Base-by-base conservation (phyloP, 1,140 invertebrate species). In the Lepidurus apus region DNA sequence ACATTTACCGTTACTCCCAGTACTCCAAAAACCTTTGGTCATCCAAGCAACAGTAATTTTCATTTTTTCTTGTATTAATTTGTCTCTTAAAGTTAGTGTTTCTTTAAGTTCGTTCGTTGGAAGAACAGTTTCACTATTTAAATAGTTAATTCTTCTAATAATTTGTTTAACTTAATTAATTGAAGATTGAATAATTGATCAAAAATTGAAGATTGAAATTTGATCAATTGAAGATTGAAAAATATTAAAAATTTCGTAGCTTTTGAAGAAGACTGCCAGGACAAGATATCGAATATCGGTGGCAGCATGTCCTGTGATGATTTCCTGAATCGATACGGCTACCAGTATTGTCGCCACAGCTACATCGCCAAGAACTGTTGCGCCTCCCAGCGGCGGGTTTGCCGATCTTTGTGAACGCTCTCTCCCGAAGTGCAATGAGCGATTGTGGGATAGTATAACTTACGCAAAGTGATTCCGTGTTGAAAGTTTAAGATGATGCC, bases 331-430 rank as follows among this genome's bases (percentile, higher is more conserved):
- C 82, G 83, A 26, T 87, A 85, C 80, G 85, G 85, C 43, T 85
- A 83, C 81, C 84, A 86, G 76, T 87, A 87, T 80, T 87, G 87
- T 80, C 83, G 83, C 44, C 86, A 86, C 75, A 82, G 82, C 17
- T 87, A 87, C 82, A 86, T 87, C 80, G 81, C 84, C 74, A 84
- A 83, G 73, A 87, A 87, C 81, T 87, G 87, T 77, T 87, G 87
- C 81, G 81, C 82, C 24, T 85, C 86, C n/a, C 84, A 86, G 53
- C 81, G 80, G 80, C 53, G 79, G 73, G 77, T 81, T 17, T 84
- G 83, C 78, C 74, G 73, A 42, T 43, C 74, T 21, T 79, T 75
- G 34, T 73, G 45, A 75, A 65, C 53, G 7, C 17, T 13, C 17
- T n/a, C 17, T 65, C 21, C 9, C 6, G 13, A 65, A 5, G 53